Conservation (phyloP, 1,140 invertebrate genomes). For the Whitmania pigra region DNA sequence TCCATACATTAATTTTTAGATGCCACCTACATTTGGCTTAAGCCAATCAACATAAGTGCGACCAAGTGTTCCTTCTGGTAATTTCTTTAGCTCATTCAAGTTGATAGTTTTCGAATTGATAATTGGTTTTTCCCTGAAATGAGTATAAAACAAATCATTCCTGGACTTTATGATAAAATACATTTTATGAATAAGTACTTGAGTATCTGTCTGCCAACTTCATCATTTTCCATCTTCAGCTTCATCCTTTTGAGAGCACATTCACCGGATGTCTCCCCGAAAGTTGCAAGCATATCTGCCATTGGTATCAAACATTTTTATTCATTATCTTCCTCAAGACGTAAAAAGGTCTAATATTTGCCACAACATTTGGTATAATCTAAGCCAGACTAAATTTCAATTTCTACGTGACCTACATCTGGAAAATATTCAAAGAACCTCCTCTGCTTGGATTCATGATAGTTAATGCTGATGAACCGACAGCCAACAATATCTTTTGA, state of each 20-base stretch:
- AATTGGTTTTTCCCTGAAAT: constrained; percentile 56
- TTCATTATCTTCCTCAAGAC: background rate
- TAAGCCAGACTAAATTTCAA: background rate
- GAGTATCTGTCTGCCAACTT: constrained; percentile 8
- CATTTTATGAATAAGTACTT: background rate
- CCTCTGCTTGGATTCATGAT: constrained; percentile 13
- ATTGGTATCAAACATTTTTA: background rate
- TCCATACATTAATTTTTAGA: constrained; percentile 7
- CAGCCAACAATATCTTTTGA: constrained; percentile 14
- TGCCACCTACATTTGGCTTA: constrained; percentile 38
- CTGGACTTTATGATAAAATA: background rate
- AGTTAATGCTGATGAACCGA: constrained; percentile 13
- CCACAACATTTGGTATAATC: background rate
- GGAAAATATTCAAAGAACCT: constrained; percentile 2
- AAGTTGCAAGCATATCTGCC: constrained; percentile 16
- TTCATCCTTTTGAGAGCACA: constrained; percentile 12
- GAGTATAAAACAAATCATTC: background rate
- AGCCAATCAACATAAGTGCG: constrained; percentile 71
- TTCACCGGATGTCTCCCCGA: constrained; percentile 17
- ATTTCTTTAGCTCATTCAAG: constrained; percentile 53
- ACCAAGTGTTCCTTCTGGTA: constrained; percentile 70
- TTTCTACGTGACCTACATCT: background rate
- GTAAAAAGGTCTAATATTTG: background rate
- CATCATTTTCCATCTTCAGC: background rate
- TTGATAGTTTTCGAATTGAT: constrained; percentile 74